A percentile compares a stretch with the other conserved stretches of the same genome.
Evolutionary conservation across 2,888 invertebrate genomes (phyloP).

Genomic region (Polyploca ridens): DNA sequence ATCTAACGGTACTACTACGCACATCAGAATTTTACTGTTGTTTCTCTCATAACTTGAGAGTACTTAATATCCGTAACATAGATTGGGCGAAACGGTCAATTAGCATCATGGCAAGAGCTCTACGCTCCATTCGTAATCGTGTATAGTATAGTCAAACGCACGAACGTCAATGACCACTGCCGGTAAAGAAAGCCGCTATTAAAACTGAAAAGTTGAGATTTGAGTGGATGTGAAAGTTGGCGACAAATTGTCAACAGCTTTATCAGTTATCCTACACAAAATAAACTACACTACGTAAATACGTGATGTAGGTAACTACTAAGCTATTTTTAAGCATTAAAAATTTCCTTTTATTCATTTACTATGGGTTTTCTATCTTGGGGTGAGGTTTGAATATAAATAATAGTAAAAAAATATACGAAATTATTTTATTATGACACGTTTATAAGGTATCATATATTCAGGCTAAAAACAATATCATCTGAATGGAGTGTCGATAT

Average conservation of each 20-base stretch:
- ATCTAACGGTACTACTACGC: slow-evolving; percentile 5
- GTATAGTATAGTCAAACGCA: slow-evolving; percentile 8
- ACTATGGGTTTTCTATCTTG: too few species aligned
- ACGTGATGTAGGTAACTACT: too few species aligned
- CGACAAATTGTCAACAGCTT: slow-evolving; percentile 44
- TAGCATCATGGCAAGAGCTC: slow-evolving; percentile 16
- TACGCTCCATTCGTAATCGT: slow-evolving; percentile 15
- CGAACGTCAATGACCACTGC: slow-evolving; percentile 26
- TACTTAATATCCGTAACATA: slow-evolving; percentile 21
- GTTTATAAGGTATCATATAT: background rate
- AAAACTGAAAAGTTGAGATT: slow-evolving; percentile 35
- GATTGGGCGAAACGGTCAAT: slow-evolving; percentile 14
- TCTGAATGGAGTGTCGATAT: background rate
- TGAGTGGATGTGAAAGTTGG: slow-evolving; percentile 49
- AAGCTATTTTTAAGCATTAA: too few species aligned
- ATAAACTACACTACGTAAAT: too few species aligned
- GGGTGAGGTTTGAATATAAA: too few species aligned
- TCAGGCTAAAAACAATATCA: background rate
- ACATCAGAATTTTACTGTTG: slow-evolving; percentile 10
- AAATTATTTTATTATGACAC: background rate
- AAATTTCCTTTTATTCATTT: too few species aligned
- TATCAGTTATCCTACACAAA: slow-evolving; percentile 1
- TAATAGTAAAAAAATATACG: too few species aligned
- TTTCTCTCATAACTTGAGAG: background rate
- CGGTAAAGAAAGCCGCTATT: slow-evolving; percentile 48